phyloP scores from a whole-genome alignment of 2,888 invertebrate species.

The Fragum fragum region DNA sequence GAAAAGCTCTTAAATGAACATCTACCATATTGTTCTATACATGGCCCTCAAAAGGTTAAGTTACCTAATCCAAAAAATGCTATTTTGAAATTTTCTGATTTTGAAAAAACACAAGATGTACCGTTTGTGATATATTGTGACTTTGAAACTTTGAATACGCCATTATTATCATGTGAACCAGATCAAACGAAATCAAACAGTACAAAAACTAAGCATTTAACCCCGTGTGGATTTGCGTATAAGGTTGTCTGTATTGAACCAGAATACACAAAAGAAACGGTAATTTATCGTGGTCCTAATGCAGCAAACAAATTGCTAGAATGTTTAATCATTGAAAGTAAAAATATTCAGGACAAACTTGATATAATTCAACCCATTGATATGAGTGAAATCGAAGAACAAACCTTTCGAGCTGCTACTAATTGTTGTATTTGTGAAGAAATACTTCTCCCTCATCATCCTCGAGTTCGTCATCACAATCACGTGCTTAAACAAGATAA shows the following conservation, averaged over 20 bases:
- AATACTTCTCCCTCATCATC: background rate
- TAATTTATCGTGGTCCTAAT: slow-evolving; percentile 14
- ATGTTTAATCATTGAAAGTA: slow-evolving; percentile 29
- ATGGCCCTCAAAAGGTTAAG: too few species aligned
- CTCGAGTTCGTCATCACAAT: slow-evolving; percentile 43
- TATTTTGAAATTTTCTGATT: too few species aligned
- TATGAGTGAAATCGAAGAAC: background rate
- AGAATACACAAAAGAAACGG: slow-evolving; percentile 20
- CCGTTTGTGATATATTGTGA: too few species aligned
- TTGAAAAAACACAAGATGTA: too few species aligned
- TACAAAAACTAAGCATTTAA: too few species aligned
- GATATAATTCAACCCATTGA: slow-evolving; percentile 33
- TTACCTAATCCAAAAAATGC: too few species aligned
- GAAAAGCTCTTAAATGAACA: too few species aligned
- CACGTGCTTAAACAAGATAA: slow-evolving; percentile 38
- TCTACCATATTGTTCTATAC: too few species aligned
- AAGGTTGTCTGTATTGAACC: slow-evolving; percentile 25
- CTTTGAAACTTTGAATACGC: too few species aligned
- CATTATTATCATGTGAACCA: too few species aligned
- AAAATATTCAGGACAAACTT: slow-evolving; percentile 41
- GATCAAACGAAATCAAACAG: too few species aligned
- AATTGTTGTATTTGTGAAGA: slow-evolving; percentile 23
- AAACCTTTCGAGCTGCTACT: slow-evolving; percentile 51
- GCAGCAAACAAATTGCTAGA: slow-evolving; percentile 10
- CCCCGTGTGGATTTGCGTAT: slow-evolving; percentile 30